Percentiles rank a stretch among this genome's conserved stretches.
phyloP scores from a whole-genome alignment of 2,888 invertebrate genomes.

The Cephonodes hylas region DNA sequence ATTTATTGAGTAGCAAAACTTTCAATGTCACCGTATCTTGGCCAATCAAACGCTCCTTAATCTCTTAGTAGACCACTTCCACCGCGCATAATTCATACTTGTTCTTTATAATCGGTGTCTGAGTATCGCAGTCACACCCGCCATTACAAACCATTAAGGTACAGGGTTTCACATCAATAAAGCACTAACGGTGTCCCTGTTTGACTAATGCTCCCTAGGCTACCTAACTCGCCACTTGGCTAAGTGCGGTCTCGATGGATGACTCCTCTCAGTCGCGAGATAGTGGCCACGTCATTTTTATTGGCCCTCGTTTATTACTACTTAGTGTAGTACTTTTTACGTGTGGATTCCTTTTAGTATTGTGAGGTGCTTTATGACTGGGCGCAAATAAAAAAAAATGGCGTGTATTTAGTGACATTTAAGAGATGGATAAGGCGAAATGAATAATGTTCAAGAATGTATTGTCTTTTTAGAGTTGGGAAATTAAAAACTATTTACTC shows the following conservation, averaged over 20 bases:
- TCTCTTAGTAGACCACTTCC: no score
- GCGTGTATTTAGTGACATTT: no score
- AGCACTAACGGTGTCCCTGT: constrained; percentile 2
- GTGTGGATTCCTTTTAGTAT: no score
- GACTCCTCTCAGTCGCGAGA: constrained; percentile 3
- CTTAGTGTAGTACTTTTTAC: not conserved
- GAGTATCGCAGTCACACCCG: not conserved
- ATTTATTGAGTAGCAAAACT: no score
- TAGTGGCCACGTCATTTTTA: constrained; percentile 9
- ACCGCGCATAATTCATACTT: constrained; percentile 1
- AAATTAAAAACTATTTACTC: no score
- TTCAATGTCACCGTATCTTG: not conserved
- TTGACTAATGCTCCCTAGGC: constrained; percentile 11
- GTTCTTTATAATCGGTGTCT: not conserved
- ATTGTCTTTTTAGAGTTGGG: no score
- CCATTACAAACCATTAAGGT: constrained; percentile 3
- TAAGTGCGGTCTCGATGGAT: constrained; percentile 10
- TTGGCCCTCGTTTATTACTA: not conserved
- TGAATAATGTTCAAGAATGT: no score
- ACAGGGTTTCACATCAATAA: constrained; percentile 3
- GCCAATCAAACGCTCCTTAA: not conserved
- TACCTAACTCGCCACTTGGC: constrained; percentile 8
- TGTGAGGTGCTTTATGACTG: no score
- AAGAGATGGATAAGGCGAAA: no score
- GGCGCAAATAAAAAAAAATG: no score